Evolutionary conservation across 2,797 vertebrate genomes (phyloP).

Genomic region (Gymnothorax reevesii): DNA sequence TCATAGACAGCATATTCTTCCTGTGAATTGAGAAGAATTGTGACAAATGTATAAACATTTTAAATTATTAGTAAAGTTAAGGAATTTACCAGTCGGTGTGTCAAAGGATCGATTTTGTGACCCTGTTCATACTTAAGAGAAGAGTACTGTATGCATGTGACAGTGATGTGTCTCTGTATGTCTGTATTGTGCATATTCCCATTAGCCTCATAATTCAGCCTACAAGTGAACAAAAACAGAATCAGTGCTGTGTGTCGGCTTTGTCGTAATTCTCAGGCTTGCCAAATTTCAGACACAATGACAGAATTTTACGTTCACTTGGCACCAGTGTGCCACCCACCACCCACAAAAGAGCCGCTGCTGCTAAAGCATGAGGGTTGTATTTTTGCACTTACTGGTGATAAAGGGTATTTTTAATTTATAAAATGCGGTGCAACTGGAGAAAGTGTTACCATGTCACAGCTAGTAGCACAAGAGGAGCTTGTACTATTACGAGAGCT

Average conservation of each 20-base stretch:
- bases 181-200: background rate
- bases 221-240: background rate
- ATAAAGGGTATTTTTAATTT: background rate
- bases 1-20: background rate
- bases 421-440: too few relatives aligned
- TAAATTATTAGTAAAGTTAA: background rate
- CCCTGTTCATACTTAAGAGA: background rate
- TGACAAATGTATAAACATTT: too few relatives aligned
- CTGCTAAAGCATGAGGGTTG: background rate
- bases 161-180: conserved; percentile 1
- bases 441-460: too few relatives aligned
- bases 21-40: background rate
- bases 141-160: conserved; percentile 17
- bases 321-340: background rate
- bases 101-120: background rate
- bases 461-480: too few relatives aligned
- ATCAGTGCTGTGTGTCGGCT: background rate
- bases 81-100: background rate
- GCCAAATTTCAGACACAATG: background rate
- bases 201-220: background rate
- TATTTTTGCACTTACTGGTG: background rate
- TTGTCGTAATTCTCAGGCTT: background rate
- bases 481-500: too few relatives aligned
- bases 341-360: background rate
- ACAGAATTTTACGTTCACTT: too few relatives aligned